These are phyloP conservation scores for Dermatophagoides farinae DNA, from an alignment of 1,140 invertebrate species.

Conservation along the genomic window DNA sequence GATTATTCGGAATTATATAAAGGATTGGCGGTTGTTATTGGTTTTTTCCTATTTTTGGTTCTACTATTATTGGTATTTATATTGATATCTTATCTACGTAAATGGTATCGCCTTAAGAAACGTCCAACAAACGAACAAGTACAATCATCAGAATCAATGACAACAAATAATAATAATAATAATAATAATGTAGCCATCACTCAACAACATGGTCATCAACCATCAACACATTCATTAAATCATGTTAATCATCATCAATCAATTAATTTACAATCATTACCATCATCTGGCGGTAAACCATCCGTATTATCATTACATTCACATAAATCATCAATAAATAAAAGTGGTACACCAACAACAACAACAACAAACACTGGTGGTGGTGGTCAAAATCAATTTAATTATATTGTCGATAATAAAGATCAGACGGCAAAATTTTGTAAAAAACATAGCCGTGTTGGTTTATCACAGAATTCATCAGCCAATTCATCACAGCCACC, in stretches of 20 bases:
- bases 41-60: constrained; percentile 8
- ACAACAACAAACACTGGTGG: too few species aligned
- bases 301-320: too few species aligned
- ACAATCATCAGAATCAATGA: not conserved
- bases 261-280: too few species aligned
- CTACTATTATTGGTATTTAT: constrained; percentile 4
- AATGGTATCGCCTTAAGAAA: constrained; percentile 11
- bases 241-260: too few species aligned
- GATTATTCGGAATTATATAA: constrained; percentile 10
- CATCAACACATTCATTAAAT: not conserved
- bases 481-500: not conserved
- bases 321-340: too few species aligned
- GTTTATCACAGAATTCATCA: not conserved
- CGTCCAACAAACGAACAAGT: not conserved
- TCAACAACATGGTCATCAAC: not conserved
- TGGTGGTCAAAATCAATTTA: too few species aligned
- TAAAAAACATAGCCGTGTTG: not conserved
- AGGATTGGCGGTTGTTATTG: constrained; percentile 7
- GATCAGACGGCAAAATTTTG: not conserved
- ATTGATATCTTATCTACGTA: constrained; percentile 6
- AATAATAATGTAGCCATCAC: not conserved
- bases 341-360: too few species aligned
- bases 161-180: too few species aligned
- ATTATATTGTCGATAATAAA: not conserved
- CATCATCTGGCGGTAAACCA: too few species aligned